Conservation (phyloP, 2,113 vertebrate genomes). For the Malurus melanocephalus region DNA sequence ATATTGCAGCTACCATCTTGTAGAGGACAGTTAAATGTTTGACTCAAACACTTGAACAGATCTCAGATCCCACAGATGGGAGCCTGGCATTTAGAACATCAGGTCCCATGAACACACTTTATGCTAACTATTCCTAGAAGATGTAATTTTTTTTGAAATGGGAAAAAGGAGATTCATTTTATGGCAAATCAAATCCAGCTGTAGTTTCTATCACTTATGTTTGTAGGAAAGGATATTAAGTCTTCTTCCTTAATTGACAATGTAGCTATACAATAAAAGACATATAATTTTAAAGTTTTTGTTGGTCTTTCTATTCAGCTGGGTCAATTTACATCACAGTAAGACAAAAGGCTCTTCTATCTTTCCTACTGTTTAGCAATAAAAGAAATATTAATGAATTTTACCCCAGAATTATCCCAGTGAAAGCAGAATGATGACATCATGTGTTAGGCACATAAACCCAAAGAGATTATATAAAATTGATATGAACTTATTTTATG, state of each 20-base stretch:
- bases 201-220: not conserved
- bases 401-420: not conserved
- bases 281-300: not conserved
- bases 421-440: not conserved
- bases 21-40: not conserved
- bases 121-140: not conserved
- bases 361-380: not conserved
- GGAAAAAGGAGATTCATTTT: not conserved
- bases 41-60: not conserved
- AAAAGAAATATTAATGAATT: not conserved
- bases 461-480: not conserved
- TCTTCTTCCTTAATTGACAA: not conserved
- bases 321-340: not conserved
- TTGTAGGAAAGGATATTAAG: not conserved
- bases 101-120: not conserved
- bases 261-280: not conserved
- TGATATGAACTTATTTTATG: not conserved
- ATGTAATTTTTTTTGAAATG: not conserved
- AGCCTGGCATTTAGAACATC: not conserved
- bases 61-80: not conserved
- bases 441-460: not conserved
- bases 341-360: fast-evolving
- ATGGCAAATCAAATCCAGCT: not conserved
- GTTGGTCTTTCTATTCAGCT: not conserved
- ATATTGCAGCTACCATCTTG: not conserved